These are phyloP conservation scores for Acrobeloides nanus DNA, from an alignment of 2,888 invertebrate species.

Conservation along the genomic window DNA sequence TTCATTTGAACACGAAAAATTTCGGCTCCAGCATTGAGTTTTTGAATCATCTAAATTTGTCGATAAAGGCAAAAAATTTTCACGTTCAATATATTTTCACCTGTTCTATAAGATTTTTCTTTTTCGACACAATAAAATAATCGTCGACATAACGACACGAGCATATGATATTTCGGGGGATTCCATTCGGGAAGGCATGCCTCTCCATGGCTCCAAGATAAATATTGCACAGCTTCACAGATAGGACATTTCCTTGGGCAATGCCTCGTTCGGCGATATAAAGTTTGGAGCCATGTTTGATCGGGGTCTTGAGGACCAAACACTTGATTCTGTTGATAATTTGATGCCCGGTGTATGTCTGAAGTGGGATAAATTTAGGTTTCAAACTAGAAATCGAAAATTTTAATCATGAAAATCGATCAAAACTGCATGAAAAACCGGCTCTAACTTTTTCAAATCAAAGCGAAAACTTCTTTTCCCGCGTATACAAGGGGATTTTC, in stretches of 20 bases:
- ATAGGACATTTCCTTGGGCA: conserved; percentile 8
- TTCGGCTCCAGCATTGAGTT: neutral
- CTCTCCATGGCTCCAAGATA: conserved; percentile 14
- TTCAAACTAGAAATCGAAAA: too few relatives aligned
- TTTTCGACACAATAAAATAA: conserved; percentile 5
- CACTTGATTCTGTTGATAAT: too few relatives aligned
- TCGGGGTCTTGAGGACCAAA: too few relatives aligned
- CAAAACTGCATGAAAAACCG: too few relatives aligned
- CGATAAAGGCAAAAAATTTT: neutral
- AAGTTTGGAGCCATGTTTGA: too few relatives aligned
- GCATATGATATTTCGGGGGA: conserved; percentile 7
- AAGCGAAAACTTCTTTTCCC: too few relatives aligned
- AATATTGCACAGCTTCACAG: conserved; percentile 11
- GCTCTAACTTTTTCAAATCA: too few relatives aligned
- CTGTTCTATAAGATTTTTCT: conserved; percentile 5
- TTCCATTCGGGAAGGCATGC: neutral
- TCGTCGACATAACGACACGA: conserved; percentile 14
- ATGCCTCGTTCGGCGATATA: too few relatives aligned
- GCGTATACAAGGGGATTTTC: too few relatives aligned
- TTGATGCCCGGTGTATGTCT: too few relatives aligned
- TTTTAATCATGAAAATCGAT: too few relatives aligned
- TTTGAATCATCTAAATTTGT: conserved; percentile 5
- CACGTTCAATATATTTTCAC: conserved; percentile 2
- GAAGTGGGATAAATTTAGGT: too few relatives aligned
- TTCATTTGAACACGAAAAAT: conserved; percentile 5